Evolutionary conservation across 2,797 vertebrate species (phyloP).

Genomic region (Eupleurogrammus muticus): DNA sequence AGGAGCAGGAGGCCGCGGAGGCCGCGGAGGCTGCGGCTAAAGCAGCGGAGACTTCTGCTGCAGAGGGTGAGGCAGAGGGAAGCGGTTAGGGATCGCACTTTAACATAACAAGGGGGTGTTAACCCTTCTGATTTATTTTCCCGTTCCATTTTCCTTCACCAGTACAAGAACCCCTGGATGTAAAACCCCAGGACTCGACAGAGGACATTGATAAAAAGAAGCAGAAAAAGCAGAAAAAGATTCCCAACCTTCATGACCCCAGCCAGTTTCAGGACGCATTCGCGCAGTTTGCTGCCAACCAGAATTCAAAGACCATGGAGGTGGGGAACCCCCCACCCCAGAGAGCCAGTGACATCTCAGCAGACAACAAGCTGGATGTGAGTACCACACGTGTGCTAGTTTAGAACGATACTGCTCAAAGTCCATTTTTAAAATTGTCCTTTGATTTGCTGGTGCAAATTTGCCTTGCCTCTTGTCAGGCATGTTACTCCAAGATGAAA

Average conservation of each 20-base stretch:
- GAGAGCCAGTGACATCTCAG: constrained; percentile 24
- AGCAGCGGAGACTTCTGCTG: constrained; percentile 42
- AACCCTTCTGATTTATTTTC: constrained; percentile 7
- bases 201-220: constrained; percentile 78
- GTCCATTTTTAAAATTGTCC: background rate
- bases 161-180: constrained; percentile 34
- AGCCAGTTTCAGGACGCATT: constrained; percentile 89
- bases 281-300: constrained; percentile 82
- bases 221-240: constrained; percentile 82
- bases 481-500: constrained; percentile 89
- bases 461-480: constrained; percentile 32
- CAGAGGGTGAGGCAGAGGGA: constrained; percentile 39
- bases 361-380: constrained; percentile 46
- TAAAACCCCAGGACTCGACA: constrained; percentile 35
- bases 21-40: constrained; percentile 60
- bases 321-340: background rate
- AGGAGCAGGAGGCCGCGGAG: constrained; percentile 75
- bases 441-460: background rate
- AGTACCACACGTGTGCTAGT: constrained; percentile 50
- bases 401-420: background rate
- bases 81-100: background rate
- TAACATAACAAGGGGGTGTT: too few species aligned
- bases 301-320: constrained; percentile 10
- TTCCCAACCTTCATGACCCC: constrained; percentile 59
- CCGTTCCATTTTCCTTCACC: background rate